A percentile compares a stretch with the other conserved stretches of the same genome.
Conservation (phyloP, 2,113 vertebrate genomes). For the Psammodynastes pulverulentus region DNA sequence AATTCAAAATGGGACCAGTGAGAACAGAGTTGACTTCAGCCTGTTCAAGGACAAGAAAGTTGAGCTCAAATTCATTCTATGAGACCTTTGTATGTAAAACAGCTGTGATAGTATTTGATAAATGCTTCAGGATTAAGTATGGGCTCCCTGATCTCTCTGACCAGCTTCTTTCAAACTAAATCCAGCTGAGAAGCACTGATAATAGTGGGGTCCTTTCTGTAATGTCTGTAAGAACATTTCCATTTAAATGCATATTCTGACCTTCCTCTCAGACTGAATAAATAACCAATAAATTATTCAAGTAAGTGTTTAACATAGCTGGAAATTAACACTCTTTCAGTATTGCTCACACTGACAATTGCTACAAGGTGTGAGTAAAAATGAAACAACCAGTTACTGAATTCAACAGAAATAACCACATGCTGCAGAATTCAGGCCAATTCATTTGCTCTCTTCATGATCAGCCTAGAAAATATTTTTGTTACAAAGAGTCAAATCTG, state of each 20-base stretch:
- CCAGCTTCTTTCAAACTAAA: slow-evolving; percentile 21
- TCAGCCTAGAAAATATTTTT: neutral
- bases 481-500: neutral
- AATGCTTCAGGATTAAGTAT: slow-evolving; percentile 5
- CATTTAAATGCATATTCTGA: slow-evolving; percentile 55
- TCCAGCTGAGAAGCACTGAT: slow-evolving; percentile 27
- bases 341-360: slow-evolving; percentile 23
- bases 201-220: slow-evolving; percentile 37
- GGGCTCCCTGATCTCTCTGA: slow-evolving; percentile 14
- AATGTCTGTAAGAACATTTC: slow-evolving; percentile 40
- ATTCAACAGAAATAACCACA: neutral
- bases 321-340: slow-evolving; percentile 53
- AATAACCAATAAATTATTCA: slow-evolving; percentile 65
- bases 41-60: neutral
- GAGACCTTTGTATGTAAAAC: slow-evolving; percentile 15
- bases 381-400: neutral
- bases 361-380: neutral
- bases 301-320: slow-evolving; percentile 51
- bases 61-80: neutral
- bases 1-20: neutral
- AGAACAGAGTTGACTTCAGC: neutral
- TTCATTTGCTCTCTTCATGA: neutral
- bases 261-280: slow-evolving; percentile 61
- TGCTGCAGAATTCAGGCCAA: neutral
- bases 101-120: neutral